Evolutionary conservation across 2,797 vertebrate genomes (phyloP).

Genomic region (Acestrorhynchus altus): DNA sequence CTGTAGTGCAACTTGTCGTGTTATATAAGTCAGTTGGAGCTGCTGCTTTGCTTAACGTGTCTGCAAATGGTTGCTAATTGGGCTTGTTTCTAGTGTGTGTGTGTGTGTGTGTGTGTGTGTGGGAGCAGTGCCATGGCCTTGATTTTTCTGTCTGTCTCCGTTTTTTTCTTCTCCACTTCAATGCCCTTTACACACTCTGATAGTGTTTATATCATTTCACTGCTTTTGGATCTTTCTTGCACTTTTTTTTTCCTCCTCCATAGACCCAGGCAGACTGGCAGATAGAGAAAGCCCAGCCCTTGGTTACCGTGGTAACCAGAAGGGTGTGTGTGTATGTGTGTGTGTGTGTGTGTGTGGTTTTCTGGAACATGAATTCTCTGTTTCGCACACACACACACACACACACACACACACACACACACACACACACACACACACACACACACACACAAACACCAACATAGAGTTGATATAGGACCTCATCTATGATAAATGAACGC

Average conservation of each 20-base stretch:
- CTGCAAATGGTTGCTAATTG: slow-evolving; percentile 54
- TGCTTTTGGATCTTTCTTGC: slow-evolving; percentile 39
- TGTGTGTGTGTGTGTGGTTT: slow-evolving; percentile 15
- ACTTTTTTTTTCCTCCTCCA: slow-evolving; percentile 17
- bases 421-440: background rate
- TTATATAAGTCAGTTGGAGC: slow-evolving; percentile 41
- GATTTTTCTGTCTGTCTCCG: slow-evolving; percentile 7
- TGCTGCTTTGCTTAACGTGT: slow-evolving; percentile 28
- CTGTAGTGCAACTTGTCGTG: slow-evolving; percentile 8
- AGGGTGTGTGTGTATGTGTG: slow-evolving; percentile 8
- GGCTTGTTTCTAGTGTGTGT: slow-evolving; percentile 32
- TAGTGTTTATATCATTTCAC: slow-evolving; percentile 41
- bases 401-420: slow-evolving; percentile 2
- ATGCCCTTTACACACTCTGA: slow-evolving; percentile 32
- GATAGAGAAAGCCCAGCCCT: slow-evolving; percentile 38
- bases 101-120: slow-evolving; percentile 21
- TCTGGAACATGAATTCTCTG: slow-evolving; percentile 34
- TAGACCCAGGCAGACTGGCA: slow-evolving; percentile 41
- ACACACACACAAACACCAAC: slow-evolving; percentile 3
- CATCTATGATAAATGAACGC: slow-evolving; percentile 8
- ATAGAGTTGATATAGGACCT: background rate
- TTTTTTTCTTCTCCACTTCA: slow-evolving; percentile 3
- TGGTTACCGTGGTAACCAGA: slow-evolving; percentile 55
- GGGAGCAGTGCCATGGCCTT: slow-evolving; percentile 26
- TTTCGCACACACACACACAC: slow-evolving; percentile 1